Conservation (phyloP, 2,888 invertebrate genomes). For the Pocota personata region DNA sequence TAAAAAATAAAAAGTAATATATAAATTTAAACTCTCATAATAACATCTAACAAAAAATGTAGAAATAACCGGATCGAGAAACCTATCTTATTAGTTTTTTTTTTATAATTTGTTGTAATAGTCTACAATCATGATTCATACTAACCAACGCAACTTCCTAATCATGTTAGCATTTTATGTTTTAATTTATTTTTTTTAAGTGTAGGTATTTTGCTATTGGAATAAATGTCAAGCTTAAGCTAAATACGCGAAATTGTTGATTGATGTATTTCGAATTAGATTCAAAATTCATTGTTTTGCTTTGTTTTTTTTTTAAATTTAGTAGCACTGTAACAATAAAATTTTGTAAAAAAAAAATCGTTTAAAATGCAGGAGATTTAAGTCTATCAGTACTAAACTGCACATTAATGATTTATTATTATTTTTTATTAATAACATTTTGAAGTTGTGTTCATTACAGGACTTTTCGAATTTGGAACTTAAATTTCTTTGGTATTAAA, state of each 20-base stretch:
- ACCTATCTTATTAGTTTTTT: not conserved
- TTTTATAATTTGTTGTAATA: not conserved
- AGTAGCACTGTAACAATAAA: conserved; percentile 24
- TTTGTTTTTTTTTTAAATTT: conserved; percentile 22
- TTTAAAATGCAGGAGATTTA: conserved; percentile 15
- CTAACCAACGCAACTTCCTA: conserved; percentile 9
- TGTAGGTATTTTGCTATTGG: conserved; percentile 35
- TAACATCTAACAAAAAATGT: not conserved
- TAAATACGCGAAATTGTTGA: conserved; percentile 38
- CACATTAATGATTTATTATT: conserved; percentile 41
- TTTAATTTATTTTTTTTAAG: not conserved
- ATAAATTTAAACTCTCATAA: not conserved
- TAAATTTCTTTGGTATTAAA: conserved; percentile 48
- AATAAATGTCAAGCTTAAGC: conserved; percentile 56
- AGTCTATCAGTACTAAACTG: conserved; percentile 29
- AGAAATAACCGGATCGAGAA: not conserved
- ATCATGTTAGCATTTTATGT: conserved; percentile 26
- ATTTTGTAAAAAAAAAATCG: conserved; percentile 22
- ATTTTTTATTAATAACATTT: conserved; percentile 65
- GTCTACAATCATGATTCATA: conserved; percentile 30
- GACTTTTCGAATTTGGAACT: conserved; percentile 71
- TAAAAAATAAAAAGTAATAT: not conserved
- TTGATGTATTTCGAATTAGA: conserved; percentile 35
- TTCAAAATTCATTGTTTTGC: conserved; percentile 32
- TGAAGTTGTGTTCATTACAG: conserved; percentile 72